Evolutionary conservation across 1,140 invertebrate genomes (phyloP), one percentile per base, ranked within the genome.

Genomic region (Calycopis cecrops): DNA sequence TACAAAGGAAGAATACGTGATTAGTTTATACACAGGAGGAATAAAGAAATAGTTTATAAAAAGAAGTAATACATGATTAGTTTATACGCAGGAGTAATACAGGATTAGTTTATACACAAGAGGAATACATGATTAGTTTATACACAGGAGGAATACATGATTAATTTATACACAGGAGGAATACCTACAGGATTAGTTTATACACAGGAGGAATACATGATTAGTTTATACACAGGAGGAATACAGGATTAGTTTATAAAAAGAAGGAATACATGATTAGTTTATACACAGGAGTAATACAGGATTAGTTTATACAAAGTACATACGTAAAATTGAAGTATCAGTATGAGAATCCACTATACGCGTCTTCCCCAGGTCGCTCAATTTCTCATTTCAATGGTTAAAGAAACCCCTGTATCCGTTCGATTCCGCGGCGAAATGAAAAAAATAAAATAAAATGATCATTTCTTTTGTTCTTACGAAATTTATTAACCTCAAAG

Each of bases 401-500:
- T 6, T n/a, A 14, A 16, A 40, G 38, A 40, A 40, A 40, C 38
- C 12, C 3, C 12, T 14, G 38, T 14, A 40, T 7, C 16, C 38
- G n/a, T n/a, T n/a, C n/a, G n/a, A 33, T 21, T 56, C 48, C 47
- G 35, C 35, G 12, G 17, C 17, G 40, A 56, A 56, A 56, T 56
- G 44, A 56, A 56, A 56, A 49, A 42, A 35, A 14, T 56, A n/a
- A n/a, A n/a, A 56, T 56, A 28, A 56, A 56, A 56, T 54, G 48
- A 56, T 49, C 54, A 56, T 35, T 48, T 48, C 35, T 12, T 56
- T 14, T 40, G 11, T 40, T 40, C 38, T 40, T 14, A 14, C 38
- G 8, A 14, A 40, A 40, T 40, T 40, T 40, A 40, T 40, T 14
- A 40, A 40, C n/a, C 12, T 12, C 38, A 14, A 40, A 14, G 11